These are phyloP conservation scores for Acleris cristana DNA, from an alignment of 2,888 invertebrate species.

Conservation along the genomic window DNA sequence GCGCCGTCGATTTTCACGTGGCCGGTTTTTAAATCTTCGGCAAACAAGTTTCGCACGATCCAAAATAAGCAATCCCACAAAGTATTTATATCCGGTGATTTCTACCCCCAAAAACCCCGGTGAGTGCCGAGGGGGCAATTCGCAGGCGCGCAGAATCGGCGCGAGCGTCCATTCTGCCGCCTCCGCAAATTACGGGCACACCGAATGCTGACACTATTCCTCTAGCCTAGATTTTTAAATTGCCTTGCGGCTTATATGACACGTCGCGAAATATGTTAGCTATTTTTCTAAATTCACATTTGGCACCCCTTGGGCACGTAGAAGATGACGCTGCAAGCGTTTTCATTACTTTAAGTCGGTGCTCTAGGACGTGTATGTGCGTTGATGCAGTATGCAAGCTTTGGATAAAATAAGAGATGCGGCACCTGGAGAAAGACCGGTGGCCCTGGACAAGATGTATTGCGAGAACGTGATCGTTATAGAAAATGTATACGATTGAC, in stretches of 20 bases:
- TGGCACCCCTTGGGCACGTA: too few relatives aligned
- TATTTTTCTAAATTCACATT: constrained; percentile 1
- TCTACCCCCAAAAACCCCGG: neutral
- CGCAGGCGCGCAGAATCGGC: constrained; percentile 7
- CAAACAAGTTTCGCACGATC: neutral
- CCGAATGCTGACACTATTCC: constrained; percentile 25
- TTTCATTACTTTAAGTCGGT: too few relatives aligned
- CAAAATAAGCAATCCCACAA: constrained; percentile 1
- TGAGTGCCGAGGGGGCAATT: neutral
- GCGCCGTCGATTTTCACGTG: too few relatives aligned
- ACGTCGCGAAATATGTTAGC: neutral
- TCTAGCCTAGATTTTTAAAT: constrained; percentile 9
- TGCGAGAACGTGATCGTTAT: too few relatives aligned
- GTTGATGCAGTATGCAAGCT: too few relatives aligned
- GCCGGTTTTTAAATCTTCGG: too few relatives aligned
- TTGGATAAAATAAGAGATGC: too few relatives aligned
- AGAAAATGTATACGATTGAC: too few relatives aligned
- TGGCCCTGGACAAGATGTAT: too few relatives aligned
- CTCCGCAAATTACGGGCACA: constrained; percentile 15
- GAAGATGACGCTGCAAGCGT: too few relatives aligned
- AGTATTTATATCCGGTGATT: neutral
- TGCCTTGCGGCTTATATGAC: neutral
- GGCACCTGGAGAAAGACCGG: too few relatives aligned
- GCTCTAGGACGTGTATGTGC: too few relatives aligned
- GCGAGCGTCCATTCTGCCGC: constrained; percentile 17